Evolutionary conservation across 2,797 vertebrate species (phyloP).

Genomic region (Clangula hyemalis): DNA sequence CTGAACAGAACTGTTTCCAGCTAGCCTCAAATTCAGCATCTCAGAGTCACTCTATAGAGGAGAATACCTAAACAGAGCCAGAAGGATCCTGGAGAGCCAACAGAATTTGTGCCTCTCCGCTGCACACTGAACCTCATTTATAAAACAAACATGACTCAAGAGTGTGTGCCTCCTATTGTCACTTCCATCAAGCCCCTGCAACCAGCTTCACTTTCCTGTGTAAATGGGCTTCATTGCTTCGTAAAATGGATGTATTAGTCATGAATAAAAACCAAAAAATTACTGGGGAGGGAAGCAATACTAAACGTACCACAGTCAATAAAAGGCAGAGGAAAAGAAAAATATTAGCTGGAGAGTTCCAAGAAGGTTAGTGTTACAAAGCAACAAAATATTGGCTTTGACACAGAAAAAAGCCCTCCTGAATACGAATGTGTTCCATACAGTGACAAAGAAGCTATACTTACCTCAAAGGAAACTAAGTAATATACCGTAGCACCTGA

Average conservation of each 20-base stretch:
- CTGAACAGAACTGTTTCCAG: background rate
- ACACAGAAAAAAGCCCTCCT: conserved; percentile 38
- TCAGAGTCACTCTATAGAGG: rapidly evolving
- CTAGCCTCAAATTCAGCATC: background rate
- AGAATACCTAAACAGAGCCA: background rate
- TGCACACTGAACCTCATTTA: background rate
- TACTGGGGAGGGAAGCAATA: background rate
- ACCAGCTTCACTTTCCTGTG: background rate
- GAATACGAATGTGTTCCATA: conserved; percentile 46
- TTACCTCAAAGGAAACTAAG: conserved; percentile 50
- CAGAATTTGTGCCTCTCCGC: background rate
- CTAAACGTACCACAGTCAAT: background rate
- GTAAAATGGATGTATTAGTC: conserved; percentile 4
- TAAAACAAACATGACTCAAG: rapidly evolving
- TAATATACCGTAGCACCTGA: conserved; percentile 27
- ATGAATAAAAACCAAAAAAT: conserved; percentile 16
- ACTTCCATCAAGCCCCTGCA: background rate
- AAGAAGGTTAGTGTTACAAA: conserved; percentile 54
- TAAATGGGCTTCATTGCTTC: conserved; percentile 13
- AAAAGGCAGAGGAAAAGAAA: conserved; percentile 22
- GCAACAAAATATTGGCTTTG: conserved; percentile 51
- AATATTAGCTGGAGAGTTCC: conserved; percentile 49
- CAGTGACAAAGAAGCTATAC: conserved; percentile 20
- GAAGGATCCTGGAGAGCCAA: background rate
- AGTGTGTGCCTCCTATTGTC: background rate